Percentiles rank a stretch among this genome's conserved stretches.
These are phyloP conservation scores for Kradibia gibbosae DNA, from an alignment of 1,140 invertebrate species.

Conservation along the genomic window DNA sequence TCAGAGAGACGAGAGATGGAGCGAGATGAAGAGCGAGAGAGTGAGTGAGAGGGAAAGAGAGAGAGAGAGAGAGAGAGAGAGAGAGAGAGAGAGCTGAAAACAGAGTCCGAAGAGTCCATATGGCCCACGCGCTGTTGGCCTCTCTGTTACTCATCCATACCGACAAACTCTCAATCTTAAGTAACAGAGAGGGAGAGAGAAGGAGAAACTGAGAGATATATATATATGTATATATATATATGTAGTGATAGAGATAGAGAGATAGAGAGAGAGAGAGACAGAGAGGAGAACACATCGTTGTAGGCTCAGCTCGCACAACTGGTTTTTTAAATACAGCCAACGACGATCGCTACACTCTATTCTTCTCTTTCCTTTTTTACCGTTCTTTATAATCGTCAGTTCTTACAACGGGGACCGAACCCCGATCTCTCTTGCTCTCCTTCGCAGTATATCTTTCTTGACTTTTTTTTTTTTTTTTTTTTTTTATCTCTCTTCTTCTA, in stretches of 20 bases:
- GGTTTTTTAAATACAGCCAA: slow-evolving; percentile 72
- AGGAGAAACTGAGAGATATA: slow-evolving; percentile 38
- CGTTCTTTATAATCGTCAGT: slow-evolving; percentile 73
- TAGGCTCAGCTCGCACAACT: slow-evolving; percentile 69
- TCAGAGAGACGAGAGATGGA: slow-evolving; percentile 19
- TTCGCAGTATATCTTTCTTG: slow-evolving; percentile 31
- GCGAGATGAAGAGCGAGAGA: too few species aligned
- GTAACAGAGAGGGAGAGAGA: slow-evolving; percentile 18
- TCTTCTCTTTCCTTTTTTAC: slow-evolving; percentile 70
- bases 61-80: not conserved
- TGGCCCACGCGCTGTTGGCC: slow-evolving; percentile 68
- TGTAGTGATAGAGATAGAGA: slow-evolving; percentile 54
- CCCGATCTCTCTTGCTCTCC: slow-evolving; percentile 53
- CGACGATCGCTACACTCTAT: slow-evolving; percentile 70
- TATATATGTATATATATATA: too few species aligned
- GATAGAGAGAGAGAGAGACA: slow-evolving; percentile 13
- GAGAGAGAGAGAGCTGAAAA: slow-evolving; percentile 47
- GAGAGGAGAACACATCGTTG: slow-evolving; percentile 55
- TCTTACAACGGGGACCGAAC: slow-evolving; percentile 62
- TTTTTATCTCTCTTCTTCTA: slow-evolving; percentile 30
- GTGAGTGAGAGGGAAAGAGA: slow-evolving; percentile 9
- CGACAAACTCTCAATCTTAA: slow-evolving; percentile 28
- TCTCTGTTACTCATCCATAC: slow-evolving; percentile 53
- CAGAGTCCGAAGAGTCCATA: slow-evolving; percentile 61
- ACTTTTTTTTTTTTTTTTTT: not conserved